Percentiles rank a stretch among this genome's conserved stretches.
Evolutionary conservation across 2,888 invertebrate species (phyloP).

Genomic region (Dendrolimus houi): DNA sequence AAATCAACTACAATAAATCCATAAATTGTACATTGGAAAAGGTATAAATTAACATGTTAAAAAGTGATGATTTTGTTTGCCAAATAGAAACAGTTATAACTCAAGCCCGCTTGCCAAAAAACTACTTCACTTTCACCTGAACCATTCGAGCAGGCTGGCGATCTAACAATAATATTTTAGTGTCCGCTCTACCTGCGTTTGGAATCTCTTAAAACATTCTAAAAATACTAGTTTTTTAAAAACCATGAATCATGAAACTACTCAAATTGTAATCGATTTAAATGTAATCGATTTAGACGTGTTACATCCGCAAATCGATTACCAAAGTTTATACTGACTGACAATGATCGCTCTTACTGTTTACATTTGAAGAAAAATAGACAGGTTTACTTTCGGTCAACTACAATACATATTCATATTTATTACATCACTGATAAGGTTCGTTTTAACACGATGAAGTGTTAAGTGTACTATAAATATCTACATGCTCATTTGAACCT

Average conservation of each 20-base stretch:
- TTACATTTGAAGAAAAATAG: not conserved
- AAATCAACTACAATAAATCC: too few species aligned
- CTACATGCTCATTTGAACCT: not conserved
- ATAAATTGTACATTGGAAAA: too few species aligned
- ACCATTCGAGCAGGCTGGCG: not conserved
- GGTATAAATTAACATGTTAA: too few species aligned
- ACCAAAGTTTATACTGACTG: not conserved
- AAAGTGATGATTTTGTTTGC: not conserved
- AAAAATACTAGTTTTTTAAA: not conserved
- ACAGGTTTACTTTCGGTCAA: not conserved
- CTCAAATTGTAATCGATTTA: not conserved
- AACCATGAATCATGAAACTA: not conserved
- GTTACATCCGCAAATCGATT: not conserved
- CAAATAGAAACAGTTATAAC: not conserved
- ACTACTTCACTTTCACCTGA: not conserved
- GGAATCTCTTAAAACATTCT: not conserved
- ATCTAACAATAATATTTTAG: not conserved
- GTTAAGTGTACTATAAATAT: not conserved
- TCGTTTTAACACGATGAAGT: too few species aligned
- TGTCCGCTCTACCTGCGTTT: not conserved
- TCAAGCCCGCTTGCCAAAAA: not conserved
- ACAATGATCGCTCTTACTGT: not conserved
- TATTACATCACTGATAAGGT: too few species aligned
- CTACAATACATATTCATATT: too few species aligned
- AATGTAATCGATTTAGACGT: not conserved